A percentile compares a stretch with the other conserved stretches of the same genome.
Evolutionary conservation across 2,797 vertebrate genomes (phyloP).

Genomic region (Ciconia nigra): DNA sequence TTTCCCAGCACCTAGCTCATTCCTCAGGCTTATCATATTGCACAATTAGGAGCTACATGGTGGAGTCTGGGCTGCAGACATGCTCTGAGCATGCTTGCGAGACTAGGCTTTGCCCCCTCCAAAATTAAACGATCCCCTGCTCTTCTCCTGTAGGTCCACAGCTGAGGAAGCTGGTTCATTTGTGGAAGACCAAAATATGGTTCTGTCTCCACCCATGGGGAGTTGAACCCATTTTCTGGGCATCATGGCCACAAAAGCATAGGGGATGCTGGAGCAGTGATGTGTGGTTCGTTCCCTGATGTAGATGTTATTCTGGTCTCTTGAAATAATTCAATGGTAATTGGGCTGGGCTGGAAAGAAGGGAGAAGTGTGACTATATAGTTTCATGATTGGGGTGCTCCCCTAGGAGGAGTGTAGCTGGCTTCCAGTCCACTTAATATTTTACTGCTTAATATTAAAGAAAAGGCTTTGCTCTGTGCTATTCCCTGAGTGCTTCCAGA

Average conservation of each 20-base stretch:
- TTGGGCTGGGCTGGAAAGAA: not conserved
- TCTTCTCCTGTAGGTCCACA: not conserved
- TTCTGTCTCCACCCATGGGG: not conserved
- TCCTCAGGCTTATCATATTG: not conserved
- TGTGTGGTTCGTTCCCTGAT: not conserved
- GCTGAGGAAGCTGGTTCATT: not conserved
- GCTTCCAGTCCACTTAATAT: not conserved
- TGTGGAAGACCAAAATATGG: not conserved
- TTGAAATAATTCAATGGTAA: not conserved
- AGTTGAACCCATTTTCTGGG: not conserved
- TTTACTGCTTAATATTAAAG: not conserved
- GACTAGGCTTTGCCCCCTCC: not conserved
- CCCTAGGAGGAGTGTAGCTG: not conserved
- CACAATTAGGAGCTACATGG: not conserved
- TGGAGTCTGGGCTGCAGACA: not conserved
- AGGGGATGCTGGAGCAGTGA: not conserved
- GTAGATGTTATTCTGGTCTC: not conserved
- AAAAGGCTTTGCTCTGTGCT: not conserved
- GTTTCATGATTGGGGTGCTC: not conserved
- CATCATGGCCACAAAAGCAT: fast-evolving
- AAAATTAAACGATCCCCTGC: not conserved
- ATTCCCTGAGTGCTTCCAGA: not conserved
- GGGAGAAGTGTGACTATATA: not conserved
- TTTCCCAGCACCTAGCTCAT: not conserved
- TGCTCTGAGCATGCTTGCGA: fast-evolving